Evolutionary conservation across 2,888 invertebrate genomes (phyloP).

Genomic region (Drosophila neonasuta): DNA sequence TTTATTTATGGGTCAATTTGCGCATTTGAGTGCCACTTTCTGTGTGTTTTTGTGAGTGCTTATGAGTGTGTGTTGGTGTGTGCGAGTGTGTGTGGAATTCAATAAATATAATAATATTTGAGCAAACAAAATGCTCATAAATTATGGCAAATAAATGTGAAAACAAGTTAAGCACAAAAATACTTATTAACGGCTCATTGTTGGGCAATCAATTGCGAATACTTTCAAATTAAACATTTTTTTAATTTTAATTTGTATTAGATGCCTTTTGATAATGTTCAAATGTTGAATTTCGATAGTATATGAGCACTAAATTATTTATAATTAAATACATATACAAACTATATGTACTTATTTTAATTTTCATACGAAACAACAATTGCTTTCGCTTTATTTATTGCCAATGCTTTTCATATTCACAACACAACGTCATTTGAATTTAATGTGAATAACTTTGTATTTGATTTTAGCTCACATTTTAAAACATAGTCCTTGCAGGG

Average conservation of each 20-base stretch:
- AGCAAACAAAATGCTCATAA: slow-evolving; percentile 50
- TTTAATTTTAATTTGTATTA: slow-evolving; percentile 3
- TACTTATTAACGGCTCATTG: slow-evolving; percentile 46
- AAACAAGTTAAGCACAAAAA: slow-evolving; percentile 31
- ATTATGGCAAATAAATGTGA: slow-evolving; percentile 57
- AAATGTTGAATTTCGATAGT: slow-evolving; percentile 4
- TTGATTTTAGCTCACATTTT: slow-evolving; percentile 15
- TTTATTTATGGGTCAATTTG: slow-evolving; percentile 52
- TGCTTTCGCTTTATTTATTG: slow-evolving; percentile 43
- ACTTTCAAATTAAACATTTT: slow-evolving; percentile 39
- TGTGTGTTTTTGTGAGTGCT: slow-evolving; percentile 8
- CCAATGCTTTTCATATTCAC: slow-evolving; percentile 39
- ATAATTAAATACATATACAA: slow-evolving; percentile 20
- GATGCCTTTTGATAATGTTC: slow-evolving; percentile 2
- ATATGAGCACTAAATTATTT: slow-evolving; percentile 16
- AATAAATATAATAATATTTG: slow-evolving; percentile 50
- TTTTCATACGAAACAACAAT: slow-evolving; percentile 21
- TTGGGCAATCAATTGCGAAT: slow-evolving; percentile 37
- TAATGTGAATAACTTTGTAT: slow-evolving; percentile 4
- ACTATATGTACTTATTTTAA: slow-evolving; percentile 18
- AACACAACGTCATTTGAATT: slow-evolving; percentile 23
- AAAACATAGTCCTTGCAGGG: neutral
- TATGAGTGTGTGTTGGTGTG: slow-evolving; percentile 14
- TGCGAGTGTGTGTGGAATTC: slow-evolving; percentile 24
- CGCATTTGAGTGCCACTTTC: slow-evolving; percentile 24